Base-by-base conservation (phyloP, 2,113 vertebrate genomes). In the Saguinus imperator region DNA sequence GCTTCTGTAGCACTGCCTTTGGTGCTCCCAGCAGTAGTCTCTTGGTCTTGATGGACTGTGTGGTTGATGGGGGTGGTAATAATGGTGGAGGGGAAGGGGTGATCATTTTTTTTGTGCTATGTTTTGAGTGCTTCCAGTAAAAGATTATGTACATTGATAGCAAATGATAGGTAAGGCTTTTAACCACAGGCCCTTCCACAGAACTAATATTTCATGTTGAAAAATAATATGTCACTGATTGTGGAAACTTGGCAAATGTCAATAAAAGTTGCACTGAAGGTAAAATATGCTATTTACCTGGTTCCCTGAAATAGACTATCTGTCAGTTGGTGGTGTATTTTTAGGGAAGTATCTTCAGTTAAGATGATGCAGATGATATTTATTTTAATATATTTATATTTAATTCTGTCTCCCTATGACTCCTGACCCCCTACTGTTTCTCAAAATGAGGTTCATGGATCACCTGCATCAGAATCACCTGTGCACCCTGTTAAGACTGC, bases 121-220 rank as follows among this genome's bases (percentile, higher is more conserved):
- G 32, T 85, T 94, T 95, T 96, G 84, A 96, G 93, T 95, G 86
- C n/a, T 96, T 96, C 91, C 85, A 92, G 85, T 92, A 90, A 90
- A 97, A 95, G 43, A 88, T 43, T 94, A 84, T 83, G 73, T 0
- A 1, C n/a, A 90, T 72, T 94, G 61, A 96, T 90, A 89, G 79
- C 83, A 93, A 96, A 96, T 95, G 82, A 79, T 64, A 93, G 80
- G 57, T 87, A 95, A 92, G 76, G 37, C 35, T 95, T 97, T 96
- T 92, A 95, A 94, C 57, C 76, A 97, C 52, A 94, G 88, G 27
- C 50, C 45, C 17, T 86, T 79, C 58, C 32, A 85, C 10, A 91
- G 66, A 91, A 89, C 29, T 90, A 96, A 92, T 86, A 96, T 73
- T 94, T 97, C n/a, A 95, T 66, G 77, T 82, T 95, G 82, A 97